Percentiles rank a stretch among this genome's conserved stretches.
Conservation (phyloP, 2,797 vertebrate species). For the Spinus pinus region DNA sequence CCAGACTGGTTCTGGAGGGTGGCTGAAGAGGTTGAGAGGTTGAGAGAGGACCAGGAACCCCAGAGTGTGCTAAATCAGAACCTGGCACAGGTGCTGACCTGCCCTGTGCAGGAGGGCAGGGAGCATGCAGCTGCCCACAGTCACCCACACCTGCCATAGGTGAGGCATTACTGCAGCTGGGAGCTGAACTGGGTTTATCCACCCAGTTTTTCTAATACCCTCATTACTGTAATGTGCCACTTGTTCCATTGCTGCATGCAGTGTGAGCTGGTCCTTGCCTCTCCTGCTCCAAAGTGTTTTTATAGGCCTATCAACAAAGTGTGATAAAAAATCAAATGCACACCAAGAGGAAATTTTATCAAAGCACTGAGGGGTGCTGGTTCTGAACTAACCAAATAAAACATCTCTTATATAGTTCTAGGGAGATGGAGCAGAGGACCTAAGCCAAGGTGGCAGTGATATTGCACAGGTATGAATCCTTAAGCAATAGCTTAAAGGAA, state of each 20-base stretch:
- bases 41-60: neutral
- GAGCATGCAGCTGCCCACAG: rapidly evolving
- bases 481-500: neutral
- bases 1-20: neutral
- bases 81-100: neutral
- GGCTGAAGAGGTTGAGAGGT: neutral
- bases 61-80: neutral
- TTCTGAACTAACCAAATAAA: neutral
- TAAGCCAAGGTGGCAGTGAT: neutral
- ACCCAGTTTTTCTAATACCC: neutral
- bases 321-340: neutral
- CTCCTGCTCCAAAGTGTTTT: neutral
- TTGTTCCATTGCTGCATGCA: neutral
- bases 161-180: neutral
- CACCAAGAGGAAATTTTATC: neutral
- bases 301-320: neutral
- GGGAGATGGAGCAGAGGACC: neutral
- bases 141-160: neutral
- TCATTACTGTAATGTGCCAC: neutral
- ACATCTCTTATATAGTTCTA: neutral
- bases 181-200: neutral
- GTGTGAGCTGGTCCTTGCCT: neutral
- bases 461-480: neutral
- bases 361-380: neutral
- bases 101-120: neutral